These are phyloP conservation scores for Ferrisia virgata DNA, from an alignment of 2,888 invertebrate genomes.

Conservation along the genomic window DNA sequence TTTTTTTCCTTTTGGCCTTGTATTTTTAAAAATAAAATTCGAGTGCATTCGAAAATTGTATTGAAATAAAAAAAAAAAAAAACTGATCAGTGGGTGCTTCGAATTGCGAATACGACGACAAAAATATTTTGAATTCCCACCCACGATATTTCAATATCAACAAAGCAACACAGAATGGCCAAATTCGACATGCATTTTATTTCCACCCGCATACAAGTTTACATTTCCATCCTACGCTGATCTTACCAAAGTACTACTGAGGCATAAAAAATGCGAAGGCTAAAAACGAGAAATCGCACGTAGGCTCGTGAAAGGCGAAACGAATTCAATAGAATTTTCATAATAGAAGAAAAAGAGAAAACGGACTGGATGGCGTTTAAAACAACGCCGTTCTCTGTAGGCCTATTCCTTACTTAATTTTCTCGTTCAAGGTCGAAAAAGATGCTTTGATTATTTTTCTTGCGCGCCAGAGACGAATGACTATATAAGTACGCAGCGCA, in stretches of 20 bases:
- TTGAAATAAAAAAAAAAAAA: too few species aligned
- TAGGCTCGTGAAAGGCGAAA: neutral
- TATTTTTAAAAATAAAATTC: too few species aligned
- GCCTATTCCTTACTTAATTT: neutral
- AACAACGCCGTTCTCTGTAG: neutral
- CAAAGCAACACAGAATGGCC: neutral
- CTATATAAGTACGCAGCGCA: neutral
- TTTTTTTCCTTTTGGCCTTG: too few species aligned
- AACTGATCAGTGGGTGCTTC: too few species aligned
- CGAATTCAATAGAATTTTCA: neutral
- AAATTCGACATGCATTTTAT: neutral
- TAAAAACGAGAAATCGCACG: neutral
- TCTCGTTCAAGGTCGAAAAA: neutral
- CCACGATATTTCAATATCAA: neutral
- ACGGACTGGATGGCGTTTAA: neutral
- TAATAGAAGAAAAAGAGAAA: neutral
- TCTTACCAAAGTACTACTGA: neutral
- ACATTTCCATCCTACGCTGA: neutral
- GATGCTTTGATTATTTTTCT: neutral
- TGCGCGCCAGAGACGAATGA: neutral
- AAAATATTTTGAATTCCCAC: neutral
- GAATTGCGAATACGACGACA: neutral
- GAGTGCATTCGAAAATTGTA: too few species aligned
- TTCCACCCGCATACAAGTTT: neutral
- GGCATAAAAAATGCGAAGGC: neutral